These are phyloP conservation scores for Adrianichthys oophorus DNA, from an alignment of 2,797 vertebrate species.

Conservation along the genomic window DNA sequence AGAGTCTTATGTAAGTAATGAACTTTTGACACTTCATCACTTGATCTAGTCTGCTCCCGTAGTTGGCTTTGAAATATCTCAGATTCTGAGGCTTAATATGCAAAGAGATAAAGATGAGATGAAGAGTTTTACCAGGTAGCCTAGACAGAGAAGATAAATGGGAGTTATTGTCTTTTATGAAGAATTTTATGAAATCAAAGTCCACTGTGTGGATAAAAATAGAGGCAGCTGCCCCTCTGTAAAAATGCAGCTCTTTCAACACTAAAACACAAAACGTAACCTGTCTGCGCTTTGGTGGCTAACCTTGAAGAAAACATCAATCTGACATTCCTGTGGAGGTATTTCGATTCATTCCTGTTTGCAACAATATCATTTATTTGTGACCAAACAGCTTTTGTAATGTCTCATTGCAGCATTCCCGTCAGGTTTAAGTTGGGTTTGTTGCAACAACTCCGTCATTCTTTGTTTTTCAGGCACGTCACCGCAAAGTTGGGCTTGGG, in stretches of 20 bases:
- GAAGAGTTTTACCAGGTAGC: neutral
- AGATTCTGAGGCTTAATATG: neutral
- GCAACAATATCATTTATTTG: too few relatives aligned
- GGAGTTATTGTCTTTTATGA: conserved; percentile 10
- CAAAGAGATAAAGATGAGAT: neutral
- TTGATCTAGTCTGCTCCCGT: conserved; percentile 12
- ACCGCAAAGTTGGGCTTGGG: too few relatives aligned
- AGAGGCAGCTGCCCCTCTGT: neutral
- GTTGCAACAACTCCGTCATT: too few relatives aligned
- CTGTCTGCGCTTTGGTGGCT: too few relatives aligned
- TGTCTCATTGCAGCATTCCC: too few relatives aligned
- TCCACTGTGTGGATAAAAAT: conserved; percentile 9
- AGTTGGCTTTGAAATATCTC: conserved; percentile 1
- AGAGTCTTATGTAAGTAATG: conserved; percentile 4
- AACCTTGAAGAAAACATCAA: too few relatives aligned
- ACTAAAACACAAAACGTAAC: neutral
- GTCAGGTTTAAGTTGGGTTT: too few relatives aligned
- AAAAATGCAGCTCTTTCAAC: too few relatives aligned
- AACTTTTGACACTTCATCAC: neutral
- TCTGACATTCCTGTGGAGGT: too few relatives aligned
- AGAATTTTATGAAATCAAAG: conserved; percentile 46
- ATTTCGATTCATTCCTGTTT: too few relatives aligned
- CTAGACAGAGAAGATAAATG: neutral
- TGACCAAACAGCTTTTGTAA: too few relatives aligned
- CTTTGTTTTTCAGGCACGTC: too few relatives aligned